These are phyloP conservation scores for Cotesia congregata DNA, from an alignment of 2,888 invertebrate species.

Conservation along the genomic window DNA sequence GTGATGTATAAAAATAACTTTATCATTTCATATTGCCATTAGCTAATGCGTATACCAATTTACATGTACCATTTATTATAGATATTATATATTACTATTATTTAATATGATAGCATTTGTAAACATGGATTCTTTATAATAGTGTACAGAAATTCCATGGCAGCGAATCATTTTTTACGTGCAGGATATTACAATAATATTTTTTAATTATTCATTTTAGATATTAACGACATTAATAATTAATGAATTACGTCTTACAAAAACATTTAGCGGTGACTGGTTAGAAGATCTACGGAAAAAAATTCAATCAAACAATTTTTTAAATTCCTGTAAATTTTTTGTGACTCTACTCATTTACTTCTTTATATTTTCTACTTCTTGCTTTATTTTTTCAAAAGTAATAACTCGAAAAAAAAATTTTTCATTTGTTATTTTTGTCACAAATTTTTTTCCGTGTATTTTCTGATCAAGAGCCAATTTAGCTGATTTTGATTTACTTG, in stretches of 20 bases:
- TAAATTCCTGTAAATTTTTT: too few species aligned
- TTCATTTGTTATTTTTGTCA: too few species aligned
- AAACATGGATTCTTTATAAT: conserved; percentile 7
- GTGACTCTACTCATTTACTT: too few species aligned
- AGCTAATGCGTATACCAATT: conserved; percentile 46
- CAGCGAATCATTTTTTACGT: background rate
- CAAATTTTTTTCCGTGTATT: too few species aligned
- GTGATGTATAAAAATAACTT: conserved; percentile 41
- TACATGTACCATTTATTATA: conserved; percentile 37
- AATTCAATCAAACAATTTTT: too few species aligned
- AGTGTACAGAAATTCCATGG: conserved; percentile 15
- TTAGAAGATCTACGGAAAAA: too few species aligned
- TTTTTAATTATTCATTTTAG: background rate
- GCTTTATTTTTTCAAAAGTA: too few species aligned
- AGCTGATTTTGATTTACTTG: background rate
- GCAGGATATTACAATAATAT: conserved; percentile 2
- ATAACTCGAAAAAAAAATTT: too few species aligned
- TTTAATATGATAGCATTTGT: conserved; percentile 16
- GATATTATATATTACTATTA: conserved; percentile 19
- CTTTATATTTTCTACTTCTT: too few species aligned
- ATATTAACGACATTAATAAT: background rate
- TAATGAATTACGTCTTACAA: background rate
- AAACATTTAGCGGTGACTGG: too few species aligned
- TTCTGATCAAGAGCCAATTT: background rate
- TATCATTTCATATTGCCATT: conserved; percentile 47